Evolutionary conservation across 2,113 vertebrate genomes (phyloP), one percentile per base, ranked within the genome.

Genomic region (Zeus faber): DNA sequence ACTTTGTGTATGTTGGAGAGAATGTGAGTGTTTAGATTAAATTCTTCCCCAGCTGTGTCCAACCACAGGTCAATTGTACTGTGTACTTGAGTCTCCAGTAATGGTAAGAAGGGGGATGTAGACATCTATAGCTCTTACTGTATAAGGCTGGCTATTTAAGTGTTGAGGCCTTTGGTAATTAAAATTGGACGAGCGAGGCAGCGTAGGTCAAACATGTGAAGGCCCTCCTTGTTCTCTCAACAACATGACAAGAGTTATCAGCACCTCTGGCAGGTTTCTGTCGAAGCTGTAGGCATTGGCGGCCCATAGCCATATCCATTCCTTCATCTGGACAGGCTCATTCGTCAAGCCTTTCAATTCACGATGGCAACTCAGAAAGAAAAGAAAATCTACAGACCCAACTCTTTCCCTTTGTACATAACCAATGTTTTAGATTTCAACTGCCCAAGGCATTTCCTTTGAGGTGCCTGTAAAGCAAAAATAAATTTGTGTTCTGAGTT

Each of bases 231-330:
- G 80, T 55, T 66, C 81, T 77, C 66, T 76, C 58, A 58, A 71
- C 88, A 77, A 76, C 74, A 71, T 84, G 87, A 88, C 85, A 84
- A 83, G 72, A 80, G 46, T 51, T 52, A 16, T 83, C 84, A 84
- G 49, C 54, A 67, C 81, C 71, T 80, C 74, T 57, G 50, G 48
- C 35, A 48, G 26, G 50, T 79, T 68, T 71, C 41, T 65, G 73
- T 79, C 69, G 60, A 68, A 62, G 35, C 27, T 26, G 25, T 49
- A 23, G 44, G 27, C 37, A 29, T 65, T 61, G 44, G 55, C 58
- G 74, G 76, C 71, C 63, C 60, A 1, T 16, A 35, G 67, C 29
- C 33, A 63, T 41, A 49, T 31, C 49, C 39, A 35, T 1, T 69
- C 64, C 49, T 76, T 81, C 66, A 71, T 56, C 54, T 37, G 16